Conservation (phyloP, 2,797 vertebrate genomes). For the Pteronotus mesoamericanus region DNA sequence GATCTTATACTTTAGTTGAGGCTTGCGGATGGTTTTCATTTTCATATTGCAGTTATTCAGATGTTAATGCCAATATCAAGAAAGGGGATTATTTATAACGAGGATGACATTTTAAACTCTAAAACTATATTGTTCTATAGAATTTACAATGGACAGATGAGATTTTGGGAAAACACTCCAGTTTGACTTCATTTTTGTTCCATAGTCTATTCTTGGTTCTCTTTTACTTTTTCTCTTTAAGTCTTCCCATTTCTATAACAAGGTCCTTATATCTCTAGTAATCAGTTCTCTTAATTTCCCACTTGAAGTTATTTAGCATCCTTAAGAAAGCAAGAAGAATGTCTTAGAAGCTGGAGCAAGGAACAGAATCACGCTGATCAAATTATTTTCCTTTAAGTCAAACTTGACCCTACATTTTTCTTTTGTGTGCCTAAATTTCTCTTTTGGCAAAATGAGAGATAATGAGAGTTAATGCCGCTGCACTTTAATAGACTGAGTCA, state of each 20-base stretch:
- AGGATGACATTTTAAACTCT: conserved; percentile 10
- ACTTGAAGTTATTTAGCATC: conserved; percentile 15
- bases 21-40: not conserved
- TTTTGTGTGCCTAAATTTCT: not conserved
- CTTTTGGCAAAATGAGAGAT: conserved; percentile 13
- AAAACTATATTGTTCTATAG: not conserved
- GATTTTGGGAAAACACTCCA: not conserved
- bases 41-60: conserved; percentile 12
- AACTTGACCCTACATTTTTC: not conserved
- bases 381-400: conserved; percentile 24
- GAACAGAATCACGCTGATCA: not conserved
- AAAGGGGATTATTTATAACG: conserved; percentile 7
- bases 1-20: conserved; percentile 6
- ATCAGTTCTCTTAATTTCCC: conserved; percentile 41
- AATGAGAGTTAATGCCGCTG: not conserved
- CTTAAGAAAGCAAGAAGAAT: not conserved
- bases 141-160: not conserved
- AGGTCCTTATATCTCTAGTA: not conserved
- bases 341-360: conserved; percentile 18
- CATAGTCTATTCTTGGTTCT: not conserved
- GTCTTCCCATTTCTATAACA: not conserved
- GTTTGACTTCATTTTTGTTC: not conserved
- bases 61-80: not conserved
- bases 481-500: not conserved
- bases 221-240: not conserved